Base-by-base conservation (phyloP, 2,888 invertebrate species). In the Luffia ferchaultella region DNA sequence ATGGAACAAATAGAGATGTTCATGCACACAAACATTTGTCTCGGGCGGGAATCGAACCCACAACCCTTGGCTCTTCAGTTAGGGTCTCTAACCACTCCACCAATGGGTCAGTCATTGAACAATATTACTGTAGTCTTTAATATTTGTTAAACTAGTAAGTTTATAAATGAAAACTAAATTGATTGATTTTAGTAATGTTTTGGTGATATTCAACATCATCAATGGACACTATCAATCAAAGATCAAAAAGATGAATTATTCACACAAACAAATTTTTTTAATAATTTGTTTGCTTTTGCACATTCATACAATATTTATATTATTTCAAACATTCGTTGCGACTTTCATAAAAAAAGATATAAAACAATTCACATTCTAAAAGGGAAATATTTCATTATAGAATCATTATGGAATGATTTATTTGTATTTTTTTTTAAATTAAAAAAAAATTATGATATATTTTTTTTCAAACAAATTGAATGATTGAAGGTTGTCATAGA, bases 301-400 rank as follows among this genome's bases (percentile, higher is more conserved):
- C 72, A 76, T 82, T 76, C 70, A 58, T 73, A 83, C 78, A 82
- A 42, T 42, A 30, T n/a, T n/a, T n/a, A n/a, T n/a, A n/a, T n/a
- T n/a, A n/a, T n/a, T n/a, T n/a, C n/a, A n/a, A n/a, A n/a, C n/a
- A n/a, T n/a, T n/a, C n/a, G n/a, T n/a, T n/a, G n/a, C n/a, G n/a
- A n/a, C n/a, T n/a, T n/a, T n/a, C n/a, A n/a, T n/a, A n/a, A n/a
- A n/a, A n/a, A n/a, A n/a, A n/a, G n/a, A n/a, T n/a, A n/a, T n/a
- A n/a, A n/a, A n/a, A n/a, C n/a, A n/a, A n/a, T n/a, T n/a, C n/a
- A n/a, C 40, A 40, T 40, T 9, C 40, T 40, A 15, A 40, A 40
- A 40, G 7, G 40, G 9, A 9, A 9, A 40, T 40, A 9, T 40
- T 40, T 7, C 15, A 9, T 9, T 40, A 15, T 9, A 15, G 7